Evolutionary conservation across 1,140 invertebrate species (phyloP).

Genomic region (Caenorhabditis remanei): DNA sequence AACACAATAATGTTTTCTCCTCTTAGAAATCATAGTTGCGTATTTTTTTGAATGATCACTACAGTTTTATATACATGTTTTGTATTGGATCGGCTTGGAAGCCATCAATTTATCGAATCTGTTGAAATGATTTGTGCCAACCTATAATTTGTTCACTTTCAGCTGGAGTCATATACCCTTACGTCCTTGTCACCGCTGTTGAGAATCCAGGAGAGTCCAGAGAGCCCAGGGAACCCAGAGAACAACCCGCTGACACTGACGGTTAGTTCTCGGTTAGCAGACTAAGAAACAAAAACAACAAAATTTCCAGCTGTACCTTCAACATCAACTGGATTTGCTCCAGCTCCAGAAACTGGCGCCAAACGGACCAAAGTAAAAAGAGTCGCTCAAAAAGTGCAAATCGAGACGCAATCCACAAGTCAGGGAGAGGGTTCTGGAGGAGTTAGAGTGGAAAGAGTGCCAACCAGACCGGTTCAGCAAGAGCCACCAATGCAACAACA

Average conservation of each 20-base stretch:
- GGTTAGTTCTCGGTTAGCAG: neutral
- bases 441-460: neutral
- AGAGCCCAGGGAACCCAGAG: neutral
- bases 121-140: too few species aligned
- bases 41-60: too few species aligned
- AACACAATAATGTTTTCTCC: too few species aligned
- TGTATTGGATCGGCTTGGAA: too few species aligned
- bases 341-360: neutral
- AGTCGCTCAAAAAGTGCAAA: slow-evolving; percentile 22
- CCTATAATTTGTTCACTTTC: slow-evolving; percentile 16
- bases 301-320: neutral
- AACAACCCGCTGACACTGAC: neutral
- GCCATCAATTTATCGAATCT: too few species aligned
- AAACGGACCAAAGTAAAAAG: neutral
- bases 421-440: too few species aligned
- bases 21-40: too few species aligned
- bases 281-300: too few species aligned
- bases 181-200: slow-evolving; percentile 60
- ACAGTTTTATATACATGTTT: too few species aligned
- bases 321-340: neutral
- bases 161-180: slow-evolving; percentile 71
- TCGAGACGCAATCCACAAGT: neutral
- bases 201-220: slow-evolving; percentile 1
- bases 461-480: neutral
- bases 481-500: neutral